A percentile compares a stretch with the other conserved stretches of the same genome.
Evolutionary conservation across 2,888 invertebrate genomes (phyloP).

Genomic region (Cerastis leucographa): DNA sequence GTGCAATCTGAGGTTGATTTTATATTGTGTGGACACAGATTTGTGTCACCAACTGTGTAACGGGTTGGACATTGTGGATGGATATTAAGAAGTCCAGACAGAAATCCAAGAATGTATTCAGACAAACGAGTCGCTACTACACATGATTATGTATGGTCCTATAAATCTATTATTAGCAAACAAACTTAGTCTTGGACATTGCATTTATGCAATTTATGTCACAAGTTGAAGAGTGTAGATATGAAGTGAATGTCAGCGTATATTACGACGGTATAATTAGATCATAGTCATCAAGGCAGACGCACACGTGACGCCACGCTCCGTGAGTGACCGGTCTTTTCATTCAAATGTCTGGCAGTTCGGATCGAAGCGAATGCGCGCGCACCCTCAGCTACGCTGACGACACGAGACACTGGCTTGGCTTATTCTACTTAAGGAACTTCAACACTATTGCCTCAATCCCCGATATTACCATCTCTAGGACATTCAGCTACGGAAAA

Average conservation of each 20-base stretch:
- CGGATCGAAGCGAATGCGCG: conserved; percentile 88
- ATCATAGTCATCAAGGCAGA: conserved; percentile 55
- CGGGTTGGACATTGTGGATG: background rate
- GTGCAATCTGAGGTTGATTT: conserved; percentile 31
- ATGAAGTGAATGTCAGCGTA: conserved; percentile 40
- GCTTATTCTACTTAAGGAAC: conserved; percentile 69
- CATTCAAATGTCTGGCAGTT: conserved; percentile 80
- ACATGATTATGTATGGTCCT: background rate
- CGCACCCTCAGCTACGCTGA: conserved; percentile 76
- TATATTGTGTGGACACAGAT: conserved; percentile 32
- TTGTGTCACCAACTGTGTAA: conserved; percentile 19
- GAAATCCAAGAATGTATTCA: background rate
- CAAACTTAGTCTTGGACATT: background rate
- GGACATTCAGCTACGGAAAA: conserved; percentile 11
- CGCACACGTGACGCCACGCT: conserved; percentile 73
- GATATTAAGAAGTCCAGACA: background rate
- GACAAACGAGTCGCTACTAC: background rate
- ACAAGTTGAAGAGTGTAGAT: conserved; percentile 27
- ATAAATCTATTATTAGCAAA: conserved; percentile 22
- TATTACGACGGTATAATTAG: conserved; percentile 45
- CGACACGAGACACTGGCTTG: conserved; percentile 69
- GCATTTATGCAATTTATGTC: conserved; percentile 29
- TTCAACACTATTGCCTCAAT: conserved; percentile 50
- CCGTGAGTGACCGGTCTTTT: conserved; percentile 81
- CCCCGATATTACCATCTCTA: conserved; percentile 33